Base-by-base conservation (phyloP, 2,797 vertebrate species). In the Bucorvus abyssinicus region DNA sequence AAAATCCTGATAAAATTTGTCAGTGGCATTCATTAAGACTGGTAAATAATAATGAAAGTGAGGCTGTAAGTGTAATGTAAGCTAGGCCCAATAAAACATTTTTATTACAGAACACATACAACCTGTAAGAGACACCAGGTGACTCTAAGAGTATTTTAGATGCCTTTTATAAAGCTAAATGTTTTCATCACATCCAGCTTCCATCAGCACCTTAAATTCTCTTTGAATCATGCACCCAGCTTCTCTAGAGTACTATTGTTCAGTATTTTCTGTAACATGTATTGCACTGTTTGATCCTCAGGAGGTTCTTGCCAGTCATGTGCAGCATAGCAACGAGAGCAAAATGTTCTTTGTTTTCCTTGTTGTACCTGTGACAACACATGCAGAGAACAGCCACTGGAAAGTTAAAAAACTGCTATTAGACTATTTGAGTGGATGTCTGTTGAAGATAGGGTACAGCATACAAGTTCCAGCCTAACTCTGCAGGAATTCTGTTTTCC, bases 391-490 rank as follows among this genome's bases (percentile, higher is more conserved):
- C 0, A 2, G 22, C 22, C 16, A 32, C 14, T 56, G 50, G 20
- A 77, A 80, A 67, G 14, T 77, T 67, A 2, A 79, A 89, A 91
- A 65, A 56, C 6, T 57, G 11, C 21, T 59, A 1, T 74, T 74
- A 68, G 40, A 26, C 14, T 78, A 7, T 45, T 69, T 76, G 32
- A 30, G 14, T 32, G 22, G 12, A 55, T 76, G 50, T 57, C 63
- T 82, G 0, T 32, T 0, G 0, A 79, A 81, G 57, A 63, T 38
- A 34, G 4, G 14, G 12, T 82, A 27, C 10, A 63, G 9, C 7
- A 3, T 73, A 45, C 4, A 57, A 21, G 5, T 67, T 67, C 9
- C 30, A 59, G 17, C 30, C 9, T 24, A 30, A 70, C 30, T 63
- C 23, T 45, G 6, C 7, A 8, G 40, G 12, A 78, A 55, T 70